These are phyloP conservation scores for Agrypnus murinus DNA, from an alignment of 2,888 invertebrate genomes.

Conservation along the genomic window DNA sequence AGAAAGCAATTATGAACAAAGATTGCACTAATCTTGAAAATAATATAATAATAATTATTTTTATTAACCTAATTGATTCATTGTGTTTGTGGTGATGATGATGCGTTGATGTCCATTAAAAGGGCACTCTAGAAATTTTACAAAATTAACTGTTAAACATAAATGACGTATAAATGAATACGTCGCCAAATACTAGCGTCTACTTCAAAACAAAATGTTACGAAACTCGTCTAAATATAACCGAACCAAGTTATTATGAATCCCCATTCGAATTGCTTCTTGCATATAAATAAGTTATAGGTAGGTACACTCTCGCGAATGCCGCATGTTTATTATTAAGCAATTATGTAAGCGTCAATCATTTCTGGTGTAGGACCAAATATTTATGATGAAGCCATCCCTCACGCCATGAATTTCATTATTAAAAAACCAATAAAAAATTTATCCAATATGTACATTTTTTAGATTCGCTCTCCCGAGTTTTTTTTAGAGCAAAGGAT, in stretches of 20 bases:
- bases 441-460: neutral
- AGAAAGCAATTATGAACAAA: slow-evolving; percentile 14
- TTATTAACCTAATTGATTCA: neutral
- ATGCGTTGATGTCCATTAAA: too few species aligned
- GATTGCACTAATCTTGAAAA: neutral
- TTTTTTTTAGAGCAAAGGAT: too few species aligned
- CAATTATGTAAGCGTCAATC: slow-evolving; percentile 30
- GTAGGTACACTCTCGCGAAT: slow-evolving; percentile 38
- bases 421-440: slow-evolving; percentile 1
- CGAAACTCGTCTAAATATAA: slow-evolving; percentile 60
- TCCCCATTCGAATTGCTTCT: slow-evolving; percentile 52
- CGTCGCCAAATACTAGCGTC: slow-evolving; percentile 54
- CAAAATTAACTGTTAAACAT: slow-evolving; percentile 18
- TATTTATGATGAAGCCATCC: neutral
- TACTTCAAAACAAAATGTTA: slow-evolving; percentile 58
- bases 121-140: slow-evolving; percentile 1
- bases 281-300: slow-evolving; percentile 51
- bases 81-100: too few species aligned
- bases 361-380: neutral
- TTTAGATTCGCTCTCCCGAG: neutral
- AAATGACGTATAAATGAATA: slow-evolving; percentile 54
- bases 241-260: slow-evolving; percentile 55
- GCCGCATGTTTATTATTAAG: slow-evolving; percentile 43
- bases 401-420: neutral
- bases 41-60: slow-evolving; percentile 2